A percentile compares a stretch with the other conserved stretches of the same genome.
Evolutionary conservation across 2,888 invertebrate species (phyloP).

Genomic region (Sacculina carcini): DNA sequence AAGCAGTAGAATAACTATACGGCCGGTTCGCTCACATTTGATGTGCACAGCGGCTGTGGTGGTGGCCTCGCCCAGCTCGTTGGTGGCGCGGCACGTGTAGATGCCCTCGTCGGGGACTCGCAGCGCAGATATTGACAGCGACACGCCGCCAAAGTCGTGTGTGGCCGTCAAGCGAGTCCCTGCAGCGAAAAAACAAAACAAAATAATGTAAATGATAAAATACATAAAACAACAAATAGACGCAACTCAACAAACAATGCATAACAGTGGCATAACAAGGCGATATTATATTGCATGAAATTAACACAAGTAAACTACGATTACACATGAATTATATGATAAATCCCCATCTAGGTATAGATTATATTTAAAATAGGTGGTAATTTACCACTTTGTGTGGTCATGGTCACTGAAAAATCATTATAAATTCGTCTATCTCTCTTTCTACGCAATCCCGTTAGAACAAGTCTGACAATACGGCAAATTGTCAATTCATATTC

Average conservation of each 20-base stretch:
- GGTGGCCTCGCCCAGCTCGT: constrained; percentile 76
- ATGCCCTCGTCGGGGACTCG: constrained; percentile 78
- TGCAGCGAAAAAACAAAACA: constrained; percentile 12
- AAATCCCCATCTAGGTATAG: too few relatives aligned
- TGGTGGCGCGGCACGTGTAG: constrained; percentile 77
- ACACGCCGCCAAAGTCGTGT: constrained; percentile 79
- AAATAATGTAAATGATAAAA: neutral
- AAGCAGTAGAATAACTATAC: too few relatives aligned
- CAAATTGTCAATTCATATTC: too few relatives aligned
- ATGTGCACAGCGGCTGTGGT: constrained; percentile 82
- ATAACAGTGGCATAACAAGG: neutral
- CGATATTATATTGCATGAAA: too few relatives aligned
- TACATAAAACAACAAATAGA: neutral
- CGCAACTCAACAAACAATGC: neutral
- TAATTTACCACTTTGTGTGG: too few relatives aligned
- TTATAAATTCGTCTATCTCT: too few relatives aligned
- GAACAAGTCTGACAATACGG: too few relatives aligned
- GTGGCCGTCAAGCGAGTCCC: constrained; percentile 61
- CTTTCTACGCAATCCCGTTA: too few relatives aligned
- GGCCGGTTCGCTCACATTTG: constrained; percentile 33
- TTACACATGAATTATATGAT: too few relatives aligned
- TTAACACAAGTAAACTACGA: too few relatives aligned
- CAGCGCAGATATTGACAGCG: constrained; percentile 63
- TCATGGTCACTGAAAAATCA: too few relatives aligned
- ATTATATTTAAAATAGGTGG: too few relatives aligned